These are phyloP conservation scores for Anaspis maculata DNA, from an alignment of 2,888 invertebrate genomes.

Conservation along the genomic window DNA sequence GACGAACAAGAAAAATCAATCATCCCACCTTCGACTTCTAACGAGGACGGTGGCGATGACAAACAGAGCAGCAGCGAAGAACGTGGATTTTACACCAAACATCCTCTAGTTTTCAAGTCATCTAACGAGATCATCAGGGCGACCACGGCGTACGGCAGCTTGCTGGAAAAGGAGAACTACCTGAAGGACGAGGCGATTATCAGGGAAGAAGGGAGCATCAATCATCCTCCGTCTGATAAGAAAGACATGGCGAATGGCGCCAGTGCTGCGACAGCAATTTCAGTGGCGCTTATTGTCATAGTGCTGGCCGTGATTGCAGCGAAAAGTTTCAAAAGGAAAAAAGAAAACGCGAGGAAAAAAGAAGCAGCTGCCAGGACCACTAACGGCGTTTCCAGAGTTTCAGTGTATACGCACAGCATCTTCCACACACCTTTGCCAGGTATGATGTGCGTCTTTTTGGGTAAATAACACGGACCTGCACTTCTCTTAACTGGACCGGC, in stretches of 20 bases:
- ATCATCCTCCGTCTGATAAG: slow-evolving; percentile 6
- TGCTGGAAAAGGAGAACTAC: slow-evolving; percentile 7
- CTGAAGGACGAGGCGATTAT: slow-evolving; percentile 7
- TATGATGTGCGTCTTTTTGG: too few species aligned
- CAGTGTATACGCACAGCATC: slow-evolving; percentile 47
- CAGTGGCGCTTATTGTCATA: slow-evolving; percentile 47
- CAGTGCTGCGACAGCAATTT: slow-evolving; percentile 45
- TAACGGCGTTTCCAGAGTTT: slow-evolving; percentile 43
- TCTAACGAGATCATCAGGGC: too few species aligned
- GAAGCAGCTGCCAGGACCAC: too few species aligned
- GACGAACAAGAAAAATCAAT: slow-evolving; percentile 1
- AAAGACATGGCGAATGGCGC: slow-evolving; percentile 33
- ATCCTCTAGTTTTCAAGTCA: too few species aligned
- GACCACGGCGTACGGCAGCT: too few species aligned
- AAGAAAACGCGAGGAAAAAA: slow-evolving; percentile 39
- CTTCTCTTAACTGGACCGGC: too few species aligned
- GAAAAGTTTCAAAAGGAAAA: slow-evolving; percentile 45
- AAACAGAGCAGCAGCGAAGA: slow-evolving; percentile 2
- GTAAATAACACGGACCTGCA: too few species aligned
- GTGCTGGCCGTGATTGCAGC: slow-evolving; percentile 42
- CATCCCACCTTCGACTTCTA: too few species aligned
- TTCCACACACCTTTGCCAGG: slow-evolving; percentile 52
- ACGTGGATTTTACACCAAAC: too few species aligned
- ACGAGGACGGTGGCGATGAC: slow-evolving; percentile 3
- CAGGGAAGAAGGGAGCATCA: slow-evolving; percentile 5